These are phyloP conservation scores for Myotis planiceps DNA, from an alignment of 2,797 vertebrate genomes.

Conservation along the genomic window DNA sequence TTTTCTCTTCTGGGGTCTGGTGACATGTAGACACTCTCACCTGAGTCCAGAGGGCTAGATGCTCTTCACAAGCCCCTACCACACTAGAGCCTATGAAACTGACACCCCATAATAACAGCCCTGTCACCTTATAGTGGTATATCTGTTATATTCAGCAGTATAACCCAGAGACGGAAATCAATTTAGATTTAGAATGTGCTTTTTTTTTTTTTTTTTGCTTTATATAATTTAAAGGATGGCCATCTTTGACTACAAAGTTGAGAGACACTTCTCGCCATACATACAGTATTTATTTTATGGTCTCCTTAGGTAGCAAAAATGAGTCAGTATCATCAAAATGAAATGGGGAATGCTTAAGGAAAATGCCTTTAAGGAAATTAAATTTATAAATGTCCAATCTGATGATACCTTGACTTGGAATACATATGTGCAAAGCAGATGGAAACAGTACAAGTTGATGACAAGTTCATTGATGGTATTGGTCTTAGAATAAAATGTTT, in stretches of 20 bases:
- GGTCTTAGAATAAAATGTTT: constrained; percentile 35
- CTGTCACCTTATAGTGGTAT: not conserved
- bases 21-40: not conserved
- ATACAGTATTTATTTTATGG: constrained; percentile 33
- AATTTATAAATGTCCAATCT: constrained; percentile 24
- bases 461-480: constrained; percentile 28
- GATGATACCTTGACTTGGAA: constrained; percentile 17
- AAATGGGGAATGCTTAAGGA: constrained; percentile 5
- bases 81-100: not conserved
- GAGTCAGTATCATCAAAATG: constrained; percentile 56
- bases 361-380: constrained; percentile 48
- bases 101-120: not conserved
- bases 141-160: not conserved
- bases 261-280: not conserved
- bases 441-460: constrained; percentile 31
- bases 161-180: not conserved
- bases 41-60: not conserved
- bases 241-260: constrained; percentile 51
- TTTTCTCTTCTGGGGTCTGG: constrained; percentile 8
- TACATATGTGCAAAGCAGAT: constrained; percentile 4
- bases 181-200: constrained; percentile 50
- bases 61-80: not conserved
- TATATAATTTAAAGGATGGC: constrained; percentile 27
- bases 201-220: constrained; percentile 23
- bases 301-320: constrained; percentile 52